Conservation (phyloP, 2,113 vertebrate species). For the Bos javanicus region DNA sequence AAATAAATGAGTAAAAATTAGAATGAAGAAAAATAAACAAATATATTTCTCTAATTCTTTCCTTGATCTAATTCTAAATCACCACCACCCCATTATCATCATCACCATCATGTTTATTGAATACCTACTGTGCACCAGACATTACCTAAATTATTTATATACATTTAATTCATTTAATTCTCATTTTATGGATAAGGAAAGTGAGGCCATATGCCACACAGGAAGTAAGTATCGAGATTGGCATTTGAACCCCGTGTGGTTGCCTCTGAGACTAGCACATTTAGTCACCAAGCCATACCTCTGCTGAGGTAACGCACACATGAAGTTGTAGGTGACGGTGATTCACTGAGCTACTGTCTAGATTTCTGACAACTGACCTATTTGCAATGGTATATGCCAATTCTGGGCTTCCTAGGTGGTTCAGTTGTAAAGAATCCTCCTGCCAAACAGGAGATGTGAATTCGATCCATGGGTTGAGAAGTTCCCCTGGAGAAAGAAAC, state of each 20-base stretch:
- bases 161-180: background rate
- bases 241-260: background rate
- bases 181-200: background rate
- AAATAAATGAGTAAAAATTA: background rate
- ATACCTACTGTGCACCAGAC: background rate
- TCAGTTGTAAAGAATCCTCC: background rate
- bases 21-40: background rate
- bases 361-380: background rate
- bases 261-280: background rate
- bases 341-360: background rate
- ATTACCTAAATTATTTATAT: background rate
- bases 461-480: background rate
- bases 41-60: background rate
- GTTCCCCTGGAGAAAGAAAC: background rate
- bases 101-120: background rate
- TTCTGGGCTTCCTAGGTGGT: background rate
- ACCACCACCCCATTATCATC: background rate
- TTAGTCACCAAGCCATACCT: fast-evolving
- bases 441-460: background rate
- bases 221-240: too few relatives aligned
- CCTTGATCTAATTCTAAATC: background rate
- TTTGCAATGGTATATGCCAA: background rate
- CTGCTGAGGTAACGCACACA: fast-evolving
- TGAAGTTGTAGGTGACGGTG: background rate
- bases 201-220: too few relatives aligned